phyloP scores from a whole-genome alignment of 2,797 vertebrate species.

The Tangara arthus region DNA sequence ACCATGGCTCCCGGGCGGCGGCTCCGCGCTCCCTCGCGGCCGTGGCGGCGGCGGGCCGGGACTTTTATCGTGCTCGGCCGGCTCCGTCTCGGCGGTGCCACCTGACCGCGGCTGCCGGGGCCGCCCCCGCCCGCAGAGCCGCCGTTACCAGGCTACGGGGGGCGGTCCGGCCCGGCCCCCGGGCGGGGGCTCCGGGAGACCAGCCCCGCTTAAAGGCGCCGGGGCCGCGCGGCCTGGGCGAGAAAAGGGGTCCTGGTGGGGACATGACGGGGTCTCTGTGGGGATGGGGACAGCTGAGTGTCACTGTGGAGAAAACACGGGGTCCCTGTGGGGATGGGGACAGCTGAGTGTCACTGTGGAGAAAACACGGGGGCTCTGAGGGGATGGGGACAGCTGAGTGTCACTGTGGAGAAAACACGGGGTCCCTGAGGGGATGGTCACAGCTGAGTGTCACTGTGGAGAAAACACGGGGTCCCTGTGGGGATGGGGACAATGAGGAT shows the following conservation, averaged over 20 bases:
- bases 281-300: neutral
- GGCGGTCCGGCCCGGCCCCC: neutral
- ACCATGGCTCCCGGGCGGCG: neutral
- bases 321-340: too few relatives aligned
- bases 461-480: too few relatives aligned
- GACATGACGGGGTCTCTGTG: neutral
- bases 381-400: too few relatives aligned
- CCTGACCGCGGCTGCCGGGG: neutral
- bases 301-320: neutral
- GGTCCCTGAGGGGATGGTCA: too few relatives aligned
- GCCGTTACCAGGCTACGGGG: neutral
- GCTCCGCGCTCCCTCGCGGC: neutral
- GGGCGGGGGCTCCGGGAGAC: neutral
- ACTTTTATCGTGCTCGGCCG: neutral
- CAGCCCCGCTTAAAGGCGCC: neutral
- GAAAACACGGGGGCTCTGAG: too few relatives aligned
- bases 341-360: too few relatives aligned
- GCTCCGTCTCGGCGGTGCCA: neutral
- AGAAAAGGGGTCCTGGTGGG: neutral
- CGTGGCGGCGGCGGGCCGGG: neutral
- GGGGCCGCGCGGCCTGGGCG: neutral
- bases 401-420: too few relatives aligned
- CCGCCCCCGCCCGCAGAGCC: neutral
- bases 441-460: too few relatives aligned
- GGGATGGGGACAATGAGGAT: too few relatives aligned